Base-by-base conservation (phyloP, 2,888 invertebrate species). In the Tenthredo mesomela region DNA sequence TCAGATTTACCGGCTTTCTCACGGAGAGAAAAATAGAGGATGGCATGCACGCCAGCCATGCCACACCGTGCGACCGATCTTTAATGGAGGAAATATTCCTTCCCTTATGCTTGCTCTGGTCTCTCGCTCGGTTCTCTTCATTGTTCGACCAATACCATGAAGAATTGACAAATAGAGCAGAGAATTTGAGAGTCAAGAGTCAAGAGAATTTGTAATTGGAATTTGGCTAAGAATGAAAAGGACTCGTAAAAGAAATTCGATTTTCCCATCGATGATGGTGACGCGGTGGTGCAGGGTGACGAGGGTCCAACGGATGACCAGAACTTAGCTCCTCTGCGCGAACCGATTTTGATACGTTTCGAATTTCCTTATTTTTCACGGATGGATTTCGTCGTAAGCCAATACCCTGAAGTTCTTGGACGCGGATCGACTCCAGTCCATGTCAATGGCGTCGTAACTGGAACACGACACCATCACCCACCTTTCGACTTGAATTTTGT, bases 1-100 rank as follows among this genome's bases (percentile, higher is more conserved):
- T 82, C 50, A 25, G 29, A 70, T 67, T 33, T 47, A 70, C 47
- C 33, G 47, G 58, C 47, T 67, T 82, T 82, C 50, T 67, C 67
- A 10, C 65, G 12, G 43, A 29, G 70, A 83, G 84, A 73, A 75
- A 58, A 71, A 85, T 50, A 82, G 50, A n/a, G 47, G 67, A 80
- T 80, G 25, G 12, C 33, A 29, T 73, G 21, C 15, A 61, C 58
- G 61, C 58, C 47, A 70, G 82, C 29, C 67, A 47, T 33, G 50
- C 70, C 37, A 33, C 58, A 47, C 25, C 47, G n/a, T 29, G 61
- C 37, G 40, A 70, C 50, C 33, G 25, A 15, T 43, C 40, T 40
- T 70, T 33, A n/a, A 43, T 80, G 84, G 86, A 89, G 88, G 87
- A 89, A 88, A 88, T 88, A 87, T 89, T 87, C 88, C 88, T 87